Conservation (phyloP, 2,113 vertebrate genomes). For the Seriola dumerili region DNA sequence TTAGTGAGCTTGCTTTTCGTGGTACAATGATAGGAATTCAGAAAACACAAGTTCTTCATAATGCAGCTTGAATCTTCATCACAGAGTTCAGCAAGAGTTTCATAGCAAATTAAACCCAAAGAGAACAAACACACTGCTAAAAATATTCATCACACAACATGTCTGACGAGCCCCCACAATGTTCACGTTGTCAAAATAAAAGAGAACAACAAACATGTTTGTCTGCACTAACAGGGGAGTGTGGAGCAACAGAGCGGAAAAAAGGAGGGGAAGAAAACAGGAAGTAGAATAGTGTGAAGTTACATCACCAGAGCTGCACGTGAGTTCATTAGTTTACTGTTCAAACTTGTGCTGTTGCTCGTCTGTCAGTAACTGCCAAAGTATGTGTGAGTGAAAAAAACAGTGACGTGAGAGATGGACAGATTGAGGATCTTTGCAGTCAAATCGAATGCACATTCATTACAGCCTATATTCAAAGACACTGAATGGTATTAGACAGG, state of each 20-base stretch:
- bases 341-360: slow-evolving; percentile 57
- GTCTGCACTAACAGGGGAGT: slow-evolving; percentile 2
- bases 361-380: background rate
- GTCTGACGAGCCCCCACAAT: background rate
- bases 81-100: slow-evolving; percentile 1
- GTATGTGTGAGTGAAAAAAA: background rate
- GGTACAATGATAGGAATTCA: slow-evolving; percentile 7
- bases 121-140: slow-evolving; percentile 4
- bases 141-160: background rate
- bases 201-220: background rate
- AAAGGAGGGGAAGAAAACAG: slow-evolving; percentile 15
- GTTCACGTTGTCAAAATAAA: background rate
- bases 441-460: background rate
- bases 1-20: slow-evolving; percentile 21
- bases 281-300: slow-evolving; percentile 51
- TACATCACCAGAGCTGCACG: background rate
- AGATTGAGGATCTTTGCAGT: background rate
- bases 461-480: background rate
- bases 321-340: slow-evolving; percentile 31
- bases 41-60: background rate
- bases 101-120: background rate
- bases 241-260: background rate
- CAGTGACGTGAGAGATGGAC: background rate
- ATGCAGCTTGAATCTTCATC: slow-evolving; percentile 5
- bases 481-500: background rate